Percentiles rank a stretch among this genome's conserved stretches.
Conservation (phyloP, 1,140 invertebrate species). For the Drosophila pruinosa region DNA sequence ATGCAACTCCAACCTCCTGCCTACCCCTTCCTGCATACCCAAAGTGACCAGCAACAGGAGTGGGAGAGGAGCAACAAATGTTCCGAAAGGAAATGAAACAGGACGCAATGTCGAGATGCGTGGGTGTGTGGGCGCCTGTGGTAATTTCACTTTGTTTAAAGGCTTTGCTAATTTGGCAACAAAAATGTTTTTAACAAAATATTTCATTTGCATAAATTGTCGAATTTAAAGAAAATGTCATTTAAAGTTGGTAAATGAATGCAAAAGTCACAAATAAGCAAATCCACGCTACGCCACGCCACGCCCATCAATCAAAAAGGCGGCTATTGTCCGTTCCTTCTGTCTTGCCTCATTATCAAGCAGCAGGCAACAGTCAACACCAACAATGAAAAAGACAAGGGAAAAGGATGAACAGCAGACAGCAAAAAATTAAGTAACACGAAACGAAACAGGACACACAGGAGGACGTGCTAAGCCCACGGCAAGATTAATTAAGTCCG, state of each 20-base stretch:
- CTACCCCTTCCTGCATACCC: background rate
- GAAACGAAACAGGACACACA: conserved; percentile 46
- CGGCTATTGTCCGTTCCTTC: background rate
- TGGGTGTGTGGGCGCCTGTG: background rate
- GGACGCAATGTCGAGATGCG: conserved; percentile 9
- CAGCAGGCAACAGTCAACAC: conserved; percentile 42
- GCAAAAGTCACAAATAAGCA: conserved; percentile 19
- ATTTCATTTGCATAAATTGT: conserved; percentile 1
- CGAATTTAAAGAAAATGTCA: background rate
- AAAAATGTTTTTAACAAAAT: background rate
- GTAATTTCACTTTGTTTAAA: conserved; percentile 8
- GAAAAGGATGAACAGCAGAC: conserved; percentile 14
- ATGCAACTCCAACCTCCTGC: background rate
- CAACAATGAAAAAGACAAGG: background rate
- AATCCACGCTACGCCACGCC: background rate
- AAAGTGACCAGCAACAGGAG: conserved; percentile 5
- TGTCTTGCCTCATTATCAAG: conserved; percentile 29
- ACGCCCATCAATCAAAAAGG: conserved; percentile 39
- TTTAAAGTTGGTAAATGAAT: conserved; percentile 24
- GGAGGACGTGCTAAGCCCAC: conserved; percentile 66
- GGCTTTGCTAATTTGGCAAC: background rate
- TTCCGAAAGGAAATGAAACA: conserved; percentile 19
- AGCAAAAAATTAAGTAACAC: conserved; percentile 22
- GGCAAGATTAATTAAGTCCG: conserved; percentile 78
- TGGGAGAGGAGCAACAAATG: too few species aligned